phyloP scores from a whole-genome alignment of 1,140 invertebrate genomes.

The Goniozus legneri region DNA sequence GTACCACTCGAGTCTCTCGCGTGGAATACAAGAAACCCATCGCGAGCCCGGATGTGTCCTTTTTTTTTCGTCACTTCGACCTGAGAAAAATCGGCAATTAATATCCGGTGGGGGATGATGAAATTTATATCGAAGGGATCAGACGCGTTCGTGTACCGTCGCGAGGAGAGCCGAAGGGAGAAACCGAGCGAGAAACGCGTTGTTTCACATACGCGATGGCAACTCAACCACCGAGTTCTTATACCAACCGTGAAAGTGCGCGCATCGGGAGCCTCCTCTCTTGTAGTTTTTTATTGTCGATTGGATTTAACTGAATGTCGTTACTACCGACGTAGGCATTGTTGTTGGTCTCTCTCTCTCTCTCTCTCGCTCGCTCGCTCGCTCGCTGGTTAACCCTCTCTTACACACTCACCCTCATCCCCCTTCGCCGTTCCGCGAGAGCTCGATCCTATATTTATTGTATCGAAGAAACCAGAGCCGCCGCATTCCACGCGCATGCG shows the following conservation, averaged over 20 bases:
- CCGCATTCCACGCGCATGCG: slow-evolving; percentile 49
- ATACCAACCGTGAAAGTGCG: slow-evolving; percentile 26
- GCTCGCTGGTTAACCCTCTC: slow-evolving; percentile 12
- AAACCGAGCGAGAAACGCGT: no score
- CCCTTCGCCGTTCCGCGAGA: slow-evolving; percentile 20
- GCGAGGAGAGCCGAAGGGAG: no score
- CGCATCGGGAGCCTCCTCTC: no score
- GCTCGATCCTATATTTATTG: slow-evolving; percentile 48
- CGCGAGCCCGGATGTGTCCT: no score
- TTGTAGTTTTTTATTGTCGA: slow-evolving; percentile 34
- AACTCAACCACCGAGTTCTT: slow-evolving; percentile 16
- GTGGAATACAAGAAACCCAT: no score
- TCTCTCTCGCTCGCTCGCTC: slow-evolving; percentile 10
- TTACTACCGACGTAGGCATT: slow-evolving; percentile 43
- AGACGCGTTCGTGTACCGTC: no score
- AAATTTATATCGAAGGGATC: no score
- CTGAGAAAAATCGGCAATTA: no score
- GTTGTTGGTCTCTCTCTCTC: slow-evolving; percentile 32
- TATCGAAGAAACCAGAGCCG: slow-evolving; percentile 40
- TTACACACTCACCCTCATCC: slow-evolving; percentile 14
- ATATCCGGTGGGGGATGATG: no score
- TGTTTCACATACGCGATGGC: no score
- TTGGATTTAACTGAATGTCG: slow-evolving; percentile 47
- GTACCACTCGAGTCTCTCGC: no score
- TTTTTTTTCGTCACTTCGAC: no score